Percentiles rank a stretch among this genome's conserved stretches.
Evolutionary conservation across 2,797 vertebrate genomes (phyloP).

Genomic region (Cirrhinus mrigala): DNA sequence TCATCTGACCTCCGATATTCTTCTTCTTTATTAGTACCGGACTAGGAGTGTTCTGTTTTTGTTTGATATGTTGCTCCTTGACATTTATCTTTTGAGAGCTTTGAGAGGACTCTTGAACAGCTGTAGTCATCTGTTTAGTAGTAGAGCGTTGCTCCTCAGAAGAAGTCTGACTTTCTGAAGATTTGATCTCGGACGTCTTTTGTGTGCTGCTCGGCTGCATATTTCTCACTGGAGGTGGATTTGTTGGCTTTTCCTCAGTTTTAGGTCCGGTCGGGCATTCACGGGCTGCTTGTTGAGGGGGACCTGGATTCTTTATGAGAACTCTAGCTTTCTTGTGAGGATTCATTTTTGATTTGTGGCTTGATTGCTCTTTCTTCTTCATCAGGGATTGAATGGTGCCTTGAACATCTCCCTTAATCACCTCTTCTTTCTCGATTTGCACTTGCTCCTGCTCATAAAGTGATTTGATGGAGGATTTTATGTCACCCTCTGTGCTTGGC

Average conservation of each 20-base stretch:
- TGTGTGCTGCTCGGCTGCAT: conserved; percentile 72
- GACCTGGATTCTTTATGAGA: conserved; percentile 74
- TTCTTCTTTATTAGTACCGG: conserved; percentile 71
- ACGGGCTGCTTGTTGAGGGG: conserved; percentile 69
- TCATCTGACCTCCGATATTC: conserved; percentile 68
- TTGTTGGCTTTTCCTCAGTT: conserved; percentile 67
- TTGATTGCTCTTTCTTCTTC: conserved; percentile 81
- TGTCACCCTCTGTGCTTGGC: conserved; percentile 73
- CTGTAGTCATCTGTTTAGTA: conserved; percentile 69
- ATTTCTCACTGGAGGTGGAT: conserved; percentile 73
- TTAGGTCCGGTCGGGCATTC: conserved; percentile 68
- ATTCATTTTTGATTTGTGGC: conserved; percentile 70
- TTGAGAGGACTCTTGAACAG: conserved; percentile 63
- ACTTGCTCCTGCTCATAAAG: conserved; percentile 76
- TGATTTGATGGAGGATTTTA: conserved; percentile 80
- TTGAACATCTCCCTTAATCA: conserved; percentile 80
- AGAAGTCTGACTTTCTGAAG: conserved; percentile 73
- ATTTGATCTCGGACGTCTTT: conserved; percentile 73
- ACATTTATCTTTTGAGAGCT: conserved; percentile 56
- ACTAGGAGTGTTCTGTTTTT: conserved; percentile 68
- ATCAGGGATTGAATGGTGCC: conserved; percentile 82
- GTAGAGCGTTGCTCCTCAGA: conserved; percentile 73
- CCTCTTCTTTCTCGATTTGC: conserved; percentile 78
- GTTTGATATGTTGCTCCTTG: conserved; percentile 65
- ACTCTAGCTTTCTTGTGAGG: conserved; percentile 75